Percentiles rank a stretch among this genome's conserved stretches.
phyloP scores from a whole-genome alignment of 2,888 invertebrate genomes.

The Nephrotoma appendiculata region DNA sequence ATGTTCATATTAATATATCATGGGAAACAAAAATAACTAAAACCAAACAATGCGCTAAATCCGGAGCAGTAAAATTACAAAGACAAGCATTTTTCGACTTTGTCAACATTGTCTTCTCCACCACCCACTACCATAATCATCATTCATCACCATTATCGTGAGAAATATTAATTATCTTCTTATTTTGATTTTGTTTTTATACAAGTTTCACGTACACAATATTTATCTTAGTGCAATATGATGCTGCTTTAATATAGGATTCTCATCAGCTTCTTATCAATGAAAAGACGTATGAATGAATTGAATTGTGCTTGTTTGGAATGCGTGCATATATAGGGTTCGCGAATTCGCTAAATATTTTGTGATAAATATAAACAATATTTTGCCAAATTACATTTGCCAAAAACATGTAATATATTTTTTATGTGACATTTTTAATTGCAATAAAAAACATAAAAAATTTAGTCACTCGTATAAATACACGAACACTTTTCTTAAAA shows the following conservation, averaged over 20 bases:
- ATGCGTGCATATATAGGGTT: neutral
- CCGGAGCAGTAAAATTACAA: neutral
- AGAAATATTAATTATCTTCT: neutral
- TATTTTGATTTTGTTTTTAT: neutral
- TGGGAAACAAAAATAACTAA: neutral
- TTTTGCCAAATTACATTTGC: neutral
- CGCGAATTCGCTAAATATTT: neutral
- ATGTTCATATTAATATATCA: neutral
- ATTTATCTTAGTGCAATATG: neutral
- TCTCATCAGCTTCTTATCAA: neutral
- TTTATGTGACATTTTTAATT: neutral
- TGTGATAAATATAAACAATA: neutral
- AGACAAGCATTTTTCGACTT: neutral
- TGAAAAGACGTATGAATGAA: neutral
- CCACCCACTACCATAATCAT: neutral
- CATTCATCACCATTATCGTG: neutral
- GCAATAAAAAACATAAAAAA: neutral
- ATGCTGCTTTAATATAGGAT: neutral
- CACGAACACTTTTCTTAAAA: neutral
- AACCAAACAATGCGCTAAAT: neutral
- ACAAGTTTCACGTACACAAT: neutral
- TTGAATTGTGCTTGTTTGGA: neutral
- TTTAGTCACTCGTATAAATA: neutral
- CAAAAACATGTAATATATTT: neutral
- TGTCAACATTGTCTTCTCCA: neutral